Percentiles rank a stretch among this genome's conserved stretches.
Evolutionary conservation across 2,888 invertebrate species (phyloP).

Genomic region (Lasioglossum figueresi): DNA sequence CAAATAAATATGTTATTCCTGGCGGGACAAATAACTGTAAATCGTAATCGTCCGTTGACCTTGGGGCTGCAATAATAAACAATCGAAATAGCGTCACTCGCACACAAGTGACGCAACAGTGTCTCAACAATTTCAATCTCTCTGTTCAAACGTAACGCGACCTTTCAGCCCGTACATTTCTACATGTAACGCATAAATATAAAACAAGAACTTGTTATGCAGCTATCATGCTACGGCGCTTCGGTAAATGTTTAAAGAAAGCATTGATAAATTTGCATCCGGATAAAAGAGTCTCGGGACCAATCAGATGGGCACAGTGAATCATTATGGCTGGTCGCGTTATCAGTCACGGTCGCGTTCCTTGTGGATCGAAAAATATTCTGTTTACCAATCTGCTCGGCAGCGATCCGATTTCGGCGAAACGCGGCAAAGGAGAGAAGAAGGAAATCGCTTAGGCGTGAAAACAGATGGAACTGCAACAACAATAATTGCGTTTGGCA

Average conservation of each 20-base stretch:
- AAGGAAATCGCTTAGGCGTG: neutral
- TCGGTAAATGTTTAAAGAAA: neutral
- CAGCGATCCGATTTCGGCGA: neutral
- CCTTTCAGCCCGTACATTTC: neutral
- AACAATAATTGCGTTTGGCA: neutral
- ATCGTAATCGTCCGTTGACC: neutral
- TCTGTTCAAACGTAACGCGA: neutral
- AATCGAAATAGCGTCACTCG: neutral
- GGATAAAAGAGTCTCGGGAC: slow-evolving; percentile 2
- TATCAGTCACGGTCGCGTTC: slow-evolving; percentile 3
- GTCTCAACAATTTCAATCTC: neutral
- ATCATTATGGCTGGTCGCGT: neutral
- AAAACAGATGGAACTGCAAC: slow-evolving; percentile 19
- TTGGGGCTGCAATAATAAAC: neutral
- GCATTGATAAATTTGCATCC: neutral
- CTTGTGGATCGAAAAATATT: slow-evolving; percentile 13
- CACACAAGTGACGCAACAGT: neutral
- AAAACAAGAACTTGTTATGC: neutral
- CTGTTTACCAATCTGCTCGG: slow-evolving; percentile 13
- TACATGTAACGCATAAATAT: neutral
- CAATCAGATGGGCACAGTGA: slow-evolving; percentile 20
- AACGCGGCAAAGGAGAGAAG: neutral
- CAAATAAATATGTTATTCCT: neutral
- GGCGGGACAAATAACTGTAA: neutral
- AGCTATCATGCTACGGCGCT: neutral